Evolutionary conservation across 2,888 invertebrate species (phyloP), one percentile per base, ranked within the genome.

Genomic region (Theodoxus fluviatilis): DNA sequence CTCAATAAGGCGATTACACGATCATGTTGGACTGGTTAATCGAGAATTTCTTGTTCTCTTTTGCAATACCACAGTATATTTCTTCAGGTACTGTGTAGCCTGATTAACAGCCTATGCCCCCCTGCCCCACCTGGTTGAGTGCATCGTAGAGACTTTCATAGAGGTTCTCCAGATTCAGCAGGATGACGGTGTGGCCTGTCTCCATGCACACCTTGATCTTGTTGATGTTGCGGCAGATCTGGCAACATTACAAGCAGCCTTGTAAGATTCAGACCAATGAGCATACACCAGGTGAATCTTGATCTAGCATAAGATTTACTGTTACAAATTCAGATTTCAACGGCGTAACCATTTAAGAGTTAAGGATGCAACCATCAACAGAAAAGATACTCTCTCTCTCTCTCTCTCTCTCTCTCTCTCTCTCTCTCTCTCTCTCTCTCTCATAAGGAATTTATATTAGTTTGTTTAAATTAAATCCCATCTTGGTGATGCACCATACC

Each of bases 121-220:
- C n/a, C n/a, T 4, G 6, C 37, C 57, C 67, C 64, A 81, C 81
- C 79, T 82, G 84, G 70, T 85, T 85, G 25, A 85, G 79, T 31
- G 83, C 84, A 75, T 85, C 84, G 73, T 85, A 85, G 59, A 85
- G 75, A 76, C 83, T 83, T 73, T 85, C 85, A 71, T 85, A 85
- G 37, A 84, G 74, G 70, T 81, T 83, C 71, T 85, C 84, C 70
- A 84, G 75, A 70, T 85, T 85, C 63, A 84, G 76, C 28, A 85
- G 76, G 1, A 84, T 76, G 28, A 84, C 83, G 0, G 84, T 83
- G 67, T 78, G 80, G 9, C 85, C 85, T 0, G 81, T 82, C 75
- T 84, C 84, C 85, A 85, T 85, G 75, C 84, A 84, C 33, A 83
- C 79, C 72, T 85, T 85, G 71, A 85, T 84, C 57, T 81, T 75